These are phyloP conservation scores for Patiria miniata DNA, from an alignment of 35 echinoderm and acorn worm species.

Conservation along the genomic window DNA sequence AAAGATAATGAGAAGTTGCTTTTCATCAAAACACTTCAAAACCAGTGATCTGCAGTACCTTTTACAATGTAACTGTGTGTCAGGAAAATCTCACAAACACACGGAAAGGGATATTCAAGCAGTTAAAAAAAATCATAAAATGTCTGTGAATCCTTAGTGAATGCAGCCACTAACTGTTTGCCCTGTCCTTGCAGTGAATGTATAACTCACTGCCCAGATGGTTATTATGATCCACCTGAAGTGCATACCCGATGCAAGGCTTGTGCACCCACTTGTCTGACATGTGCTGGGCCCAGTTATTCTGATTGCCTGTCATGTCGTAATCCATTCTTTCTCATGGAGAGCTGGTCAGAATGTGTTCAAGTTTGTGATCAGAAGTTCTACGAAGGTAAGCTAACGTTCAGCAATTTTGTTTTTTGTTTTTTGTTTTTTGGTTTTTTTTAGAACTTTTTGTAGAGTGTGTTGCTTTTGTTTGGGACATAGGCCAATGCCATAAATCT, in stretches of 20 bases:
- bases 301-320: constrained; percentile 42
- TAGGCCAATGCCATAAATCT: too few species aligned
- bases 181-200: constrained; percentile 53
- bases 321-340: background rate
- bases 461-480: too few species aligned
- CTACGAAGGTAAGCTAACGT: constrained; percentile 46
- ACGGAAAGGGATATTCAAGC: too few species aligned
- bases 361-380: constrained; percentile 40
- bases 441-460: too few species aligned
- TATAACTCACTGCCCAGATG: constrained; percentile 42
- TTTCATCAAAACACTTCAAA: too few species aligned
- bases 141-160: too few species aligned
- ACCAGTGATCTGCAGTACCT: too few species aligned
- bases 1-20: too few species aligned
- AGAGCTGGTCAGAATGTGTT: constrained; percentile 15
- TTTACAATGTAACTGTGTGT: too few species aligned
- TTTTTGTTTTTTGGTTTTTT: background rate
- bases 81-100: too few species aligned
- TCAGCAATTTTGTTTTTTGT: background rate
- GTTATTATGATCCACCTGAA: constrained; percentile 46
- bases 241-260: constrained; percentile 45
- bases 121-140: too few species aligned
- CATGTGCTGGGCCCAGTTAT: constrained; percentile 9
- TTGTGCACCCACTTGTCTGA: constrained; percentile 42
- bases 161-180: too few species aligned